A percentile compares a stretch with the other conserved stretches of the same genome.
phyloP scores from a whole-genome alignment of 1,140 invertebrate species.

The Coenobita brevimanus region DNA sequence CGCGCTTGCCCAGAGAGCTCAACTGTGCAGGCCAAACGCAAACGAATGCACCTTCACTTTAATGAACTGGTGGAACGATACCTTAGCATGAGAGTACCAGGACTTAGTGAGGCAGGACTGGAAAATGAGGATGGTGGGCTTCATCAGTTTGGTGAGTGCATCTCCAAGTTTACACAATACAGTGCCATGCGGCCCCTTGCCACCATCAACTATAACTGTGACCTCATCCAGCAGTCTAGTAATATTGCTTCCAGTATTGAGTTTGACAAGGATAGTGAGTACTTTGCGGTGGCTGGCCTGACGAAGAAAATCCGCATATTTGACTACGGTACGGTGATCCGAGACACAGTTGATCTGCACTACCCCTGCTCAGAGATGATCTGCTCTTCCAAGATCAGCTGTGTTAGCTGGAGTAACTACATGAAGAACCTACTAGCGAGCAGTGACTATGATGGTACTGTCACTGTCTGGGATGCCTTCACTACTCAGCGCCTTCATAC shows the following conservation, averaged over 20 bases:
- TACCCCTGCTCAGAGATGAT: conserved; percentile 95
- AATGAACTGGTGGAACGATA: conserved; percentile 93
- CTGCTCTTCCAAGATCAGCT: conserved; percentile 96
- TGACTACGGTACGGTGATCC: conserved; percentile 90
- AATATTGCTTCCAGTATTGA: conserved; percentile 95
- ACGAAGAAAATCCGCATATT: conserved; percentile 96
- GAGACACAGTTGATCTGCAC: conserved; percentile 90
- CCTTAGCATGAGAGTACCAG: conserved; percentile 84
- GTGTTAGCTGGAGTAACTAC: conserved; percentile 95
- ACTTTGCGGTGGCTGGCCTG: conserved; percentile 96
- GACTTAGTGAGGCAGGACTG: conserved; percentile 74
- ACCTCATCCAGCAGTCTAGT: conserved; percentile 90
- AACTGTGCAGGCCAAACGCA: conserved; percentile 80
- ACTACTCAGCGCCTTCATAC: conserved; percentile 82
- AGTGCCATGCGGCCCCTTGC: conserved; percentile 86
- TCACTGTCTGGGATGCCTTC: conserved; percentile 94
- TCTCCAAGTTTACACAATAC: conserved; percentile 92
- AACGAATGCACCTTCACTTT: conserved; percentile 89
- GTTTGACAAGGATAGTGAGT: conserved; percentile 97
- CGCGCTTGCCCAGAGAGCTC: conserved; percentile 67
- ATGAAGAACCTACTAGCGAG: conserved; percentile 92
- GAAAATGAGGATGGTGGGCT: conserved; percentile 70
- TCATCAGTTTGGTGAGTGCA: conserved; percentile 88
- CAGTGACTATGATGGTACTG: conserved; percentile 96
- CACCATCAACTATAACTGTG: conserved; percentile 92